Conservation (phyloP, 2,888 invertebrate species). For the Netelia fuscicornis region DNA sequence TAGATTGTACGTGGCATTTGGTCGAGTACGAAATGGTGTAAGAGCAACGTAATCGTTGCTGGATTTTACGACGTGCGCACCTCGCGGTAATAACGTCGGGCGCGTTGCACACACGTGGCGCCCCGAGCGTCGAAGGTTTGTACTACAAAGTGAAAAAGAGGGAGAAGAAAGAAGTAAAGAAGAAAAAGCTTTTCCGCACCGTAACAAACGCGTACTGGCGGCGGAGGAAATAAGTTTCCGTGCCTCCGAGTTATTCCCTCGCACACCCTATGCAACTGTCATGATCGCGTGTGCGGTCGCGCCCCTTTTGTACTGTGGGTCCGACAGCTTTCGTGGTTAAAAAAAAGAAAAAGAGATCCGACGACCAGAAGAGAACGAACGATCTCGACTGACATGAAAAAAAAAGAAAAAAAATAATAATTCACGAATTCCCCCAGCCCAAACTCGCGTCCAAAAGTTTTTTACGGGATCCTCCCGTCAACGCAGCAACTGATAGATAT, state of each 20-base stretch:
- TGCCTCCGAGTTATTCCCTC: conserved; percentile 27
- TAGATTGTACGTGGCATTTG: background rate
- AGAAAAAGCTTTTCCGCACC: conserved; percentile 56
- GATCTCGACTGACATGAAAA: conserved; percentile 19
- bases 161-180: background rate
- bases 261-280: conserved; percentile 45
- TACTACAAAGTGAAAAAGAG: conserved; percentile 9
- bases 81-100: conserved; percentile 45
- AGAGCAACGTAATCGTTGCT: conserved; percentile 42
- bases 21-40: conserved; percentile 44
- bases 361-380: conserved; percentile 11
- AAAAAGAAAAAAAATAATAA: conserved; percentile 8
- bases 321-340: conserved; percentile 20
- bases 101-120: conserved; percentile 31
- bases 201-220: conserved; percentile 43
- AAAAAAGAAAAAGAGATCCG: background rate
- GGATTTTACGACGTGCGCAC: conserved; percentile 52
- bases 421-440: background rate
- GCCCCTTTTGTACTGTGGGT: conserved; percentile 47
- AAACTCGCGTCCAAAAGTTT: conserved; percentile 18
- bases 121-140: conserved; percentile 8
- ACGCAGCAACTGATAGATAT: background rate
- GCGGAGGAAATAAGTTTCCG: conserved; percentile 52
- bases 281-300: conserved; percentile 60
- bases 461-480: no score